Evolutionary conservation across 2,113 vertebrate species (phyloP).

Genomic region (Lucifuga dentata): DNA sequence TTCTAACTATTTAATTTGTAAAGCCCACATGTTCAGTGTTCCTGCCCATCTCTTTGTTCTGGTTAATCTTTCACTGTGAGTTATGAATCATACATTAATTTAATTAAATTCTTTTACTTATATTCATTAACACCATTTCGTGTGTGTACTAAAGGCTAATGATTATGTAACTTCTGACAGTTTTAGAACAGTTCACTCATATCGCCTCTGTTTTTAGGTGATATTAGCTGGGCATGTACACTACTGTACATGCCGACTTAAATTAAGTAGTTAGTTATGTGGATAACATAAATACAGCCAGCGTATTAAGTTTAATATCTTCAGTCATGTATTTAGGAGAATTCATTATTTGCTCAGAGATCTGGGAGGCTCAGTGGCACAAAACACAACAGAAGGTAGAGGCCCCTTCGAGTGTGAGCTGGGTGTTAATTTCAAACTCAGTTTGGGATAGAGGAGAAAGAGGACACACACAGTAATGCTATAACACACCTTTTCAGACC

Average conservation of each 20-base stretch:
- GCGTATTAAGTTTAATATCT: conserved; percentile 50
- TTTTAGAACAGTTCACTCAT: conserved; percentile 10
- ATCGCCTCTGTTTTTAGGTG: conserved; percentile 20
- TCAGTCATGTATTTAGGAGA: conserved; percentile 50
- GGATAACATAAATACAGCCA: conserved; percentile 29
- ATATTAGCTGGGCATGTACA: conserved; percentile 28
- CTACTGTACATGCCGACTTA: conserved; percentile 45
- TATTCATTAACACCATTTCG: conserved; percentile 47
- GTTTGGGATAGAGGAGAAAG: conserved; percentile 8
- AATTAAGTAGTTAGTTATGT: conserved; percentile 48
- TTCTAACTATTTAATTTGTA: not conserved
- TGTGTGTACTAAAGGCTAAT: conserved; percentile 24
- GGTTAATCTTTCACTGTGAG: not conserved
- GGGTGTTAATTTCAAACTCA: conserved; percentile 33
- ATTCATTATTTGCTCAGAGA: conserved; percentile 38
- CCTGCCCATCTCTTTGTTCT: not conserved
- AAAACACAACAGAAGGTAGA: conserved; percentile 49
- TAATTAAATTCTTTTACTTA: conserved; percentile 22
- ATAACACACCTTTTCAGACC: conserved; percentile 16
- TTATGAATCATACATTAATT: conserved; percentile 28
- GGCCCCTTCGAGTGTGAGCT: conserved; percentile 37
- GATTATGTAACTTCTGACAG: conserved; percentile 29
- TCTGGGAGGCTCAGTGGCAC: conserved; percentile 31
- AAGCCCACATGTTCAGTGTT: not conserved
- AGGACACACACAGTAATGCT: conserved; percentile 2